These are phyloP conservation scores for Eumaeus atala DNA, from an alignment of 1,140 invertebrate genomes.

Conservation along the genomic window DNA sequence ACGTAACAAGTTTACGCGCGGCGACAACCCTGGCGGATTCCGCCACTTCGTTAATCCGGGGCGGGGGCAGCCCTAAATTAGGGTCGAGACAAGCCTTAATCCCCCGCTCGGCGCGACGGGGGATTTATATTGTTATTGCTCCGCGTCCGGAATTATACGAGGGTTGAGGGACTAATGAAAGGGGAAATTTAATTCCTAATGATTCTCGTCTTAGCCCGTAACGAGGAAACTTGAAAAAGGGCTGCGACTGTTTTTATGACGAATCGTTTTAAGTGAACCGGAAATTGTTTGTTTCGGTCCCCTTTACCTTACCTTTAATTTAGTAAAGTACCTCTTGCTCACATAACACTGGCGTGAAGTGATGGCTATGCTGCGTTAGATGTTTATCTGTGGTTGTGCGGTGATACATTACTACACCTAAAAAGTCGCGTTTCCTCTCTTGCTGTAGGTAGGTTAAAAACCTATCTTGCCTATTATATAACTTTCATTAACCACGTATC, in stretches of 20 bases:
- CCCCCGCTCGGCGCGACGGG: slow-evolving; percentile 69
- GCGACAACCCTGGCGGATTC: slow-evolving; percentile 72
- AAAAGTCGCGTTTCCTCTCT: too few relatives aligned
- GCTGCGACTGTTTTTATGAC: slow-evolving; percentile 66
- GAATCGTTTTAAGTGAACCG: slow-evolving; percentile 50
- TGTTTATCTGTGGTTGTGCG: too few relatives aligned
- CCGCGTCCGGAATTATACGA: slow-evolving; percentile 72
- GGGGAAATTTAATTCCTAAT: slow-evolving; percentile 75
- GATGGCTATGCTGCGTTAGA: too few relatives aligned
- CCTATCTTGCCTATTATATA: too few relatives aligned
- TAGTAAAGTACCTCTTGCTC: too few relatives aligned
- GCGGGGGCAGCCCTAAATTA: slow-evolving; percentile 72
- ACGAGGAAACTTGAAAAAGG: slow-evolving; percentile 72
- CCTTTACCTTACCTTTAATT: background rate
- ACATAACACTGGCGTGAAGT: too few relatives aligned
- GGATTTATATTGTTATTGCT: slow-evolving; percentile 75
- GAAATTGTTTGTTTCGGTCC: slow-evolving; percentile 34
- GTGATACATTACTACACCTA: too few relatives aligned
- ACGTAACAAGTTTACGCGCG: slow-evolving; percentile 72
- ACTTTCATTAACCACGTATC: slow-evolving; percentile 36
- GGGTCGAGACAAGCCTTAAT: slow-evolving; percentile 73
- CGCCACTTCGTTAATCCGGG: slow-evolving; percentile 72
- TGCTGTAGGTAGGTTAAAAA: too few relatives aligned
- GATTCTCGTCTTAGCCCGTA: slow-evolving; percentile 73
- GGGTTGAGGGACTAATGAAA: slow-evolving; percentile 74